Percentiles rank a stretch among this genome's conserved stretches.
Evolutionary conservation across 2,113 vertebrate genomes (phyloP).

Genomic region (Pantherophis guttatus): DNA sequence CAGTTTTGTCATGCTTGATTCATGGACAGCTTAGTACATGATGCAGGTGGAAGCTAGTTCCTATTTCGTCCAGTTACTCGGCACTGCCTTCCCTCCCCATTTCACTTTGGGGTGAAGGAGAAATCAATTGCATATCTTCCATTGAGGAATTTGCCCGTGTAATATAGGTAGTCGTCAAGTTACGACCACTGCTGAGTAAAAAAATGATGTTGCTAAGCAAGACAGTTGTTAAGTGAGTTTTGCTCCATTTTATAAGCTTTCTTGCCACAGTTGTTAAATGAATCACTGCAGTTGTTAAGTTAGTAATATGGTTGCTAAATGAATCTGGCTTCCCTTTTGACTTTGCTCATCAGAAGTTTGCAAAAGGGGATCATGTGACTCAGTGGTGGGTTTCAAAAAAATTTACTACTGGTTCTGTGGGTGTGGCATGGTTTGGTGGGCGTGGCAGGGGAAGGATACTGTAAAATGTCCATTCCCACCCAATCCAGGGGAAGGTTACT

Average conservation of each 20-base stretch:
- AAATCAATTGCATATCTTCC: neutral
- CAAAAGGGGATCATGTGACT: neutral
- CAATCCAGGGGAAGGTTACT: too few relatives aligned
- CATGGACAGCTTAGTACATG: neutral
- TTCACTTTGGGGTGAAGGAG: neutral
- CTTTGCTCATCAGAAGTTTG: neutral
- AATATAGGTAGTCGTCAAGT: neutral
- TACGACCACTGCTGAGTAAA: neutral
- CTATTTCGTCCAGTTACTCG: neutral
- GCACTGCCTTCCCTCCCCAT: neutral
- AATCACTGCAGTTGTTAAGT: neutral
- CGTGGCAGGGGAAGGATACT: too few relatives aligned
- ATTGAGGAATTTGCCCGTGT: neutral
- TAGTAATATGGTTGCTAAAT: too few relatives aligned
- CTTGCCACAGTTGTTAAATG: neutral
- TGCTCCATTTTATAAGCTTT: neutral
- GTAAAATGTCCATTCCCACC: too few relatives aligned
- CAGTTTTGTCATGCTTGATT: neutral
- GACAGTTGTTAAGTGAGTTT: neutral
- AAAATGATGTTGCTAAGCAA: neutral
- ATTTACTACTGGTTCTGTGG: too few relatives aligned
- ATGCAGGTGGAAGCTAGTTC: neutral
- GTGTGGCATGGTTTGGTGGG: too few relatives aligned
- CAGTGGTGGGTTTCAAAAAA: too few relatives aligned
- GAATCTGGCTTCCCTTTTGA: too few relatives aligned